Conservation (phyloP, 1,140 invertebrate species). For the Holotrichia oblita region DNA sequence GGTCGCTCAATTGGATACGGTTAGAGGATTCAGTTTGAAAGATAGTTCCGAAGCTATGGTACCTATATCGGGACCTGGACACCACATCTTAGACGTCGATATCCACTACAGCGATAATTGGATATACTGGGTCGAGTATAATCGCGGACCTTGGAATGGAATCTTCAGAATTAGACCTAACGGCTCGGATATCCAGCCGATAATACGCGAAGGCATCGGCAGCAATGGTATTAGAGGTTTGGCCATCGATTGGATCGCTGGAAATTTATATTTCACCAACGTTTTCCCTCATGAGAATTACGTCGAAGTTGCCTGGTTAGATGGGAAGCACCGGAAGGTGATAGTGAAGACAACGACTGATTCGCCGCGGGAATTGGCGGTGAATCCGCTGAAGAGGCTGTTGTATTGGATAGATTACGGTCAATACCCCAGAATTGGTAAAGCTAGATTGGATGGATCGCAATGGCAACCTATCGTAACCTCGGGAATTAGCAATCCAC, state of each 20-base stretch:
- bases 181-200: slow-evolving; percentile 84
- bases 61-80: slow-evolving; percentile 87
- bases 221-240: slow-evolving; percentile 94
- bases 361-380: slow-evolving; percentile 91
- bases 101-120: slow-evolving; percentile 87
- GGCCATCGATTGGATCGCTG: slow-evolving; percentile 96
- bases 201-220: slow-evolving; percentile 92
- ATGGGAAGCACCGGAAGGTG: slow-evolving; percentile 91
- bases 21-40: slow-evolving; percentile 86
- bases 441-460: slow-evolving; percentile 87
- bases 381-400: slow-evolving; percentile 93
- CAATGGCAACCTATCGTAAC: slow-evolving; percentile 90
- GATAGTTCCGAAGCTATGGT: slow-evolving; percentile 92
- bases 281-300: slow-evolving; percentile 98
- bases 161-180: slow-evolving; percentile 91
- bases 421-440: slow-evolving; percentile 94
- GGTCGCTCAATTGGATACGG: slow-evolving; percentile 87
- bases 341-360: slow-evolving; percentile 92
- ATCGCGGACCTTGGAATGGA: slow-evolving; percentile 89
- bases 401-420: slow-evolving; percentile 99
- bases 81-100: slow-evolving; percentile 91
- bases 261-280: slow-evolving; percentile 97
- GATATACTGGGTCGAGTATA: slow-evolving; percentile 98
- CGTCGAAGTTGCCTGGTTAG: slow-evolving; percentile 92
- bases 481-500: slow-evolving; percentile 88